phyloP scores from a whole-genome alignment of 2,888 invertebrate species.

The Caenorhabditis panamensis region DNA sequence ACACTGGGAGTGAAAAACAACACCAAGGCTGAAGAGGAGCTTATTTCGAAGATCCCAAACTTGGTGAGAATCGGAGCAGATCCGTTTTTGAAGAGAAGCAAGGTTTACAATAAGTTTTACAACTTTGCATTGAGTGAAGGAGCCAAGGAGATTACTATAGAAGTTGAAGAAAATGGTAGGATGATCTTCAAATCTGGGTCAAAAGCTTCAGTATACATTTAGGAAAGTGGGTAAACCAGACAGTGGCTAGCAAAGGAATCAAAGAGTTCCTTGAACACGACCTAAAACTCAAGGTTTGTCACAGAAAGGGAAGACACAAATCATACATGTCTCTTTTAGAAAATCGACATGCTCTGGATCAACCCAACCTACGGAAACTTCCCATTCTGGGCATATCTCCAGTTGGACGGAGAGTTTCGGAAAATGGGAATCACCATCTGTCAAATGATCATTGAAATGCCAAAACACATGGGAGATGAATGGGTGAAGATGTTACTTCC shows the following conservation, averaged over 20 bases:
- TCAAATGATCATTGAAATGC: conserved; percentile 38
- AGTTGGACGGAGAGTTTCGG: conserved; percentile 13
- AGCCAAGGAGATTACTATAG: not conserved
- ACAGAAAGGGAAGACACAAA: not conserved
- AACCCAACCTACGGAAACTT: conserved; percentile 25
- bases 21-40: not conserved
- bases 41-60: conserved; percentile 13
- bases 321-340: too few relatives aligned
- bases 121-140: conserved; percentile 5
- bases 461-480: conserved; percentile 11
- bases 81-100: not conserved
- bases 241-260: conserved; percentile 1
- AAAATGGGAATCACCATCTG: conserved; percentile 27
- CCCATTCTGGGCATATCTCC: conserved; percentile 27
- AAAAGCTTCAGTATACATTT: not conserved
- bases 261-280: conserved; percentile 9
- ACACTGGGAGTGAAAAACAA: conserved; percentile 3
- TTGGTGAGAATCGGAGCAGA: conserved; percentile 16
- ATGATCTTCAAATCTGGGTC: not conserved
- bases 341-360: conserved; percentile 42
- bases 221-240: conserved; percentile 3
- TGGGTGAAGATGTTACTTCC: conserved; percentile 27
- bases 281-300: conserved; percentile 17
- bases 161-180: conserved; percentile 14
- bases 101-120: not conserved